A percentile compares a stretch with the other conserved stretches of the same genome.
These are phyloP conservation scores for Drosophila baimaii DNA, from an alignment of 1,140 invertebrate species.

Conservation along the genomic window DNA sequence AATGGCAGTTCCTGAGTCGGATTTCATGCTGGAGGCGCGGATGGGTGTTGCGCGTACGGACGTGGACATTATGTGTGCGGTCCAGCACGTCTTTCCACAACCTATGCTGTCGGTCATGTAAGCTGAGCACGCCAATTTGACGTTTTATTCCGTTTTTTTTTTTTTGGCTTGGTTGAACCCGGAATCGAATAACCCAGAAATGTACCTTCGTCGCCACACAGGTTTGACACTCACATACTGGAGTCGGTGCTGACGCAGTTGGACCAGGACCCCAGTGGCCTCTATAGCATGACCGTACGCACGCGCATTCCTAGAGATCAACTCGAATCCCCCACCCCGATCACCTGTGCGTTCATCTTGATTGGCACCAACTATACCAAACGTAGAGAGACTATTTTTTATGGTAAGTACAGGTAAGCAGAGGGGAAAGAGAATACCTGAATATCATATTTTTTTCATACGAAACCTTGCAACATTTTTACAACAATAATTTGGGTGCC, in stretches of 20 bases:
- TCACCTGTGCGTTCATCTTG: constrained; percentile 83
- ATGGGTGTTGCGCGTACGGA: constrained; percentile 73
- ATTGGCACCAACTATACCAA: constrained; percentile 84
- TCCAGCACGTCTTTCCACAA: constrained; percentile 83
- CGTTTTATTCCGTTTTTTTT: background rate
- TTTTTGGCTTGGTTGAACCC: background rate
- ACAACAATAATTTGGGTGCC: background rate
- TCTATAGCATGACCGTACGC: constrained; percentile 83
- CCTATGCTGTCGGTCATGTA: constrained; percentile 82
- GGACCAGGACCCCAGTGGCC: constrained; percentile 81
- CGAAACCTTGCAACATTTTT: no score
- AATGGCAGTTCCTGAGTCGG: constrained; percentile 80
- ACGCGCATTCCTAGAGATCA: constrained; percentile 82
- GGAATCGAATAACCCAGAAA: constrained; percentile 1
- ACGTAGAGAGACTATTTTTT: constrained; percentile 83
- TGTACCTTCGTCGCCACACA: constrained; percentile 5
- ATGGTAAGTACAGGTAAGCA: constrained; percentile 83
- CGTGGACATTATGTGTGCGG: constrained; percentile 80
- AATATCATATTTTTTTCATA: no score
- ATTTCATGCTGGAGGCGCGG: constrained; percentile 82
- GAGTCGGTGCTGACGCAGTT: constrained; percentile 81
- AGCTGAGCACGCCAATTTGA: constrained; percentile 39
- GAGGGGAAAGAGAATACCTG: no score
- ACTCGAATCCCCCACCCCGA: constrained; percentile 83
- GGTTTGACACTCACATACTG: constrained; percentile 80